Evolutionary conservation across 37 sponge, comb jelly and placozoan genomes (phyloP).

Genomic region (Bolinopsis microptera): DNA sequence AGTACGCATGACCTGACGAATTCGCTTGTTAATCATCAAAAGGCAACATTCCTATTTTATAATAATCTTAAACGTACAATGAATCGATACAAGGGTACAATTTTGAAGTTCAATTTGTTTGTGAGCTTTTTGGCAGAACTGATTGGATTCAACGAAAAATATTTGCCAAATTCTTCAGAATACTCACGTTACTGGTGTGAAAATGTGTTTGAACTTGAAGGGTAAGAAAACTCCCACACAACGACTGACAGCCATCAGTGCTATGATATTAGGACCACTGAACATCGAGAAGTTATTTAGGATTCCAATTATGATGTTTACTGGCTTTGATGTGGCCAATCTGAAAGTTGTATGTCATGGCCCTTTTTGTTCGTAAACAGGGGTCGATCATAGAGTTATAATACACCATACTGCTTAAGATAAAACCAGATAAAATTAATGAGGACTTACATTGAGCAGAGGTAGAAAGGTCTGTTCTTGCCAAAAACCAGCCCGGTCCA

Average conservation of each 20-base stretch:
- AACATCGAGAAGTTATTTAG: neutral
- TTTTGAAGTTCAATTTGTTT: no score
- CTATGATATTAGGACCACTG: neutral
- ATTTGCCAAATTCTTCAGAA: no score
- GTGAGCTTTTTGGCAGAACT: no score
- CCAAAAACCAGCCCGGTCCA: neutral
- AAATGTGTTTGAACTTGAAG: slow-evolving; percentile 22
- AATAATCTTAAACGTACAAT: no score
- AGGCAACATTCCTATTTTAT: no score
- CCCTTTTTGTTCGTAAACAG: no score
- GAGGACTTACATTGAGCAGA: slow-evolving; percentile 21
- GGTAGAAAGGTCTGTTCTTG: neutral
- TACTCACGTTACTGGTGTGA: neutral
- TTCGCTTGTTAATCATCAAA: neutral
- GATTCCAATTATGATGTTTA: neutral
- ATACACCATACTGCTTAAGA: no score
- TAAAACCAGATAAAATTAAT: no score
- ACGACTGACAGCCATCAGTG: neutral
- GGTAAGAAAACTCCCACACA: neutral
- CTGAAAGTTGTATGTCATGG: neutral
- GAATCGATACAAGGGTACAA: no score
- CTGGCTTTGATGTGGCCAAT: neutral
- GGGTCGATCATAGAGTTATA: no score
- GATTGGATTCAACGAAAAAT: no score
- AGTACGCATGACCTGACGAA: slow-evolving; percentile 2